A percentile compares a stretch with the other conserved stretches of the same genome.
These are phyloP conservation scores for Proterorhinus semilunaris DNA, from an alignment of 2,113 vertebrate species.

Conservation along the genomic window DNA sequence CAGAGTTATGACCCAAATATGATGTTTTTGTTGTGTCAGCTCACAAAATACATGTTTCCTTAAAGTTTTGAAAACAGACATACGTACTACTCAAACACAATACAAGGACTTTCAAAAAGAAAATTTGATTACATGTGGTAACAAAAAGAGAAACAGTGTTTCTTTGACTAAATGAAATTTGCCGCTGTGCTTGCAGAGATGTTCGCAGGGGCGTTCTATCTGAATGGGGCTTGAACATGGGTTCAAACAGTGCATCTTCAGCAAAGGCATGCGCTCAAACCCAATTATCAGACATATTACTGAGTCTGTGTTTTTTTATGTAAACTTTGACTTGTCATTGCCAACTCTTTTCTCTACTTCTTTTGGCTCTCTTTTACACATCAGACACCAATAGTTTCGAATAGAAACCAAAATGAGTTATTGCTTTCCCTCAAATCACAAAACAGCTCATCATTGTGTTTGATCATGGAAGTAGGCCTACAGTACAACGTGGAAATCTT, in stretches of 20 bases:
- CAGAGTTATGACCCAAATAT: background rate
- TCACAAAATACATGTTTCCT: background rate
- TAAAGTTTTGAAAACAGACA: background rate
- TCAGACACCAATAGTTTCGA: background rate
- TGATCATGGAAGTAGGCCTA: background rate
- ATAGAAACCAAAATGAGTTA: too few relatives aligned
- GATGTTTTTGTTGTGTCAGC: background rate
- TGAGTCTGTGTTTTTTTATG: background rate
- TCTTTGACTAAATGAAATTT: background rate
- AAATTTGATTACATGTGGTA: background rate
- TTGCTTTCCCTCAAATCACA: too few relatives aligned
- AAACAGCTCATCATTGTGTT: background rate
- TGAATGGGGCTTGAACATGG: background rate
- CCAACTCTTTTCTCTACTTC: constrained; percentile 3
- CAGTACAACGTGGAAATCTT: constrained; percentile 5
- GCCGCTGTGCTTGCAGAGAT: too few relatives aligned
- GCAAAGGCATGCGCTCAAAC: background rate
- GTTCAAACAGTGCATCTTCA: background rate
- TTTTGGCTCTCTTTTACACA: background rate
- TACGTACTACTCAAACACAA: background rate
- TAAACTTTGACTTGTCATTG: background rate
- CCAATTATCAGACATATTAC: constrained; percentile 16
- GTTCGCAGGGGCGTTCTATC: too few relatives aligned
- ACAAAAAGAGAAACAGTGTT: background rate
- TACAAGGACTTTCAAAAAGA: background rate